These are phyloP conservation scores for Chrysolina americana DNA, from an alignment of 2,888 invertebrate species.

Conservation along the genomic window DNA sequence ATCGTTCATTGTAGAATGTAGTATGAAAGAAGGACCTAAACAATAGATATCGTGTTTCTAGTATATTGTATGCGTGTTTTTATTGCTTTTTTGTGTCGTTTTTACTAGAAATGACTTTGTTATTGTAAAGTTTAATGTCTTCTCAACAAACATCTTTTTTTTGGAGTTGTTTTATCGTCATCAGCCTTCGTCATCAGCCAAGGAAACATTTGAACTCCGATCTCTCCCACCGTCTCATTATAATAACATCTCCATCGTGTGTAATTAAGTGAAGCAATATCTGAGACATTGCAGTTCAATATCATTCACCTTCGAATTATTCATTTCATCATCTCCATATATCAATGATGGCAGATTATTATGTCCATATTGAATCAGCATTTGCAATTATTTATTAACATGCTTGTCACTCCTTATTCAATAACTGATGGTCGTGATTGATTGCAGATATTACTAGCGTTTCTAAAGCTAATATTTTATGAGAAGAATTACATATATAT, in stretches of 20 bases:
- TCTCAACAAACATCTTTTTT: no score
- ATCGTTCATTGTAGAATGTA: slow-evolving; percentile 2
- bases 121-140: no score
- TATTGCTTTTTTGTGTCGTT: no score
- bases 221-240: no score
- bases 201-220: no score
- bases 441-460: background rate
- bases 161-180: no score
- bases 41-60: slow-evolving; percentile 5
- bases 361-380: background rate
- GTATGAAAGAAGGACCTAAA: background rate
- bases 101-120: no score
- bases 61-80: background rate
- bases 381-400: background rate
- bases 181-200: no score
- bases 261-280: no score
- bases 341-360: background rate
- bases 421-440: background rate
- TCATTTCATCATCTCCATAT: background rate
- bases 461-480: background rate
- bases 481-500: background rate
- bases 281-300: no score
- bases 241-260: no score
- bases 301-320: background rate
- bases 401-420: background rate